These are phyloP conservation scores for Thunnus thynnus DNA, from an alignment of 2,113 vertebrate genomes.

Conservation along the genomic window DNA sequence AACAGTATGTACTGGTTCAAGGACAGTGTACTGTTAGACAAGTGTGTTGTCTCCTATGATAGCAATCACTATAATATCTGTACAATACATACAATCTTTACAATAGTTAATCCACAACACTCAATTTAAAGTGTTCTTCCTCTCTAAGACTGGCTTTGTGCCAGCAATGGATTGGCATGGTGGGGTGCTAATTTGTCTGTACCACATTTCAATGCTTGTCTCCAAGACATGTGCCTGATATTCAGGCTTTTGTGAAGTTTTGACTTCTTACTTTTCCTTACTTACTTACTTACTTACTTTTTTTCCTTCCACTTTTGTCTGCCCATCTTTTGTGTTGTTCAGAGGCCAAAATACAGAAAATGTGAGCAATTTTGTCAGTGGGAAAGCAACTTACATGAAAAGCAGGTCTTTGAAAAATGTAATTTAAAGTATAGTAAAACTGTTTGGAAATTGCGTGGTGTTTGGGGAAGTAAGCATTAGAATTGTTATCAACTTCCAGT, in stretches of 20 bases:
- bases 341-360: constrained; percentile 14
- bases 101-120: not conserved
- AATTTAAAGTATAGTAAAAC: constrained; percentile 31
- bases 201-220: constrained; percentile 15
- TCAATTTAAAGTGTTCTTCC: constrained; percentile 18
- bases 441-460: constrained; percentile 33
- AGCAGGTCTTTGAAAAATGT: constrained; percentile 35
- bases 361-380: not conserved
- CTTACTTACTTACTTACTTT: too few species aligned
- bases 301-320: not conserved
- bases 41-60: not conserved
- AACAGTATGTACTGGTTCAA: constrained; percentile 21
- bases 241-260: constrained; percentile 6
- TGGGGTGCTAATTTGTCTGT: constrained; percentile 29
- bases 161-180: constrained; percentile 35
- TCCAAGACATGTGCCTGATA: not conserved
- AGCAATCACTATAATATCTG: not conserved
- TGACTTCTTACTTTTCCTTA: constrained; percentile 4
- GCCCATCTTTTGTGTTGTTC: not conserved
- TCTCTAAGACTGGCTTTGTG: constrained; percentile 16
- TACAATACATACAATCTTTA: not conserved
- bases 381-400: constrained; percentile 42
- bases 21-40: not conserved
- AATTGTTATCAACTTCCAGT: constrained; percentile 39
- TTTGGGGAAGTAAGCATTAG: constrained; percentile 48